Percentiles rank a stretch among this genome's conserved stretches.
Evolutionary conservation across 2,888 invertebrate species (phyloP).

Genomic region (Girardia tigrina): DNA sequence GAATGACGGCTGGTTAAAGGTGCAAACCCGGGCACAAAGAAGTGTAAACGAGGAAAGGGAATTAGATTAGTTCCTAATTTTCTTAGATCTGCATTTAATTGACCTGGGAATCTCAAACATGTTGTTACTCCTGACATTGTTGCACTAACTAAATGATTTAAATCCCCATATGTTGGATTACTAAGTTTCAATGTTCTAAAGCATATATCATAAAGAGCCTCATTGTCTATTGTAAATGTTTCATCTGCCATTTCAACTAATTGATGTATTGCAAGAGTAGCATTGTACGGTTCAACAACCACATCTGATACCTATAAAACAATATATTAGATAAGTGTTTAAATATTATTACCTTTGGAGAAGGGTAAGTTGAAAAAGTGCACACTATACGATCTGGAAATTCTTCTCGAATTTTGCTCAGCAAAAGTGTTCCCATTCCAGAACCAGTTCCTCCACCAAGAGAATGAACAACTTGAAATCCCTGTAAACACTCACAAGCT

Average conservation of each 20-base stretch:
- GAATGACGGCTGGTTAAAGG: not conserved
- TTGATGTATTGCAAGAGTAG: not conserved
- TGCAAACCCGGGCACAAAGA: slow-evolving; percentile 29
- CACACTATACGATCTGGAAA: slow-evolving; percentile 64
- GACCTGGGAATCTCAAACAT: slow-evolving; percentile 31
- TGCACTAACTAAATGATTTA: slow-evolving; percentile 2
- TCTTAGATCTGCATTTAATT: slow-evolving; percentile 33
- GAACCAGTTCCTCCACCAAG: slow-evolving; percentile 53
- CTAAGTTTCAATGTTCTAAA: slow-evolving; percentile 24
- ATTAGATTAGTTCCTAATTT: slow-evolving; percentile 32
- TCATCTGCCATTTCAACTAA: not conserved
- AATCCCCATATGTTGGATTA: slow-evolving; percentile 21
- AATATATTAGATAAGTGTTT: too few relatives aligned
- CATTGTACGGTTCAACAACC: not conserved
- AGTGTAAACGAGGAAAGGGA: slow-evolving; percentile 32
- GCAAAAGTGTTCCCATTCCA: slow-evolving; percentile 30
- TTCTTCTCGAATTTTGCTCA: slow-evolving; percentile 31
- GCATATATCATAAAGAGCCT: not conserved
- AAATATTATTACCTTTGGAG: slow-evolving; percentile 63
- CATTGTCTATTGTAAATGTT: not conserved
- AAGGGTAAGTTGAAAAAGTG: slow-evolving; percentile 81
- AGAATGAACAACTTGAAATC: slow-evolving; percentile 53
- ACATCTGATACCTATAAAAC: slow-evolving; percentile 9
- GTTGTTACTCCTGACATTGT: slow-evolving; percentile 34
- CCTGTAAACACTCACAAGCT: slow-evolving; percentile 71